Evolutionary conservation across 1,140 invertebrate species (phyloP).

Genomic region (Scylla paramamosain): DNA sequence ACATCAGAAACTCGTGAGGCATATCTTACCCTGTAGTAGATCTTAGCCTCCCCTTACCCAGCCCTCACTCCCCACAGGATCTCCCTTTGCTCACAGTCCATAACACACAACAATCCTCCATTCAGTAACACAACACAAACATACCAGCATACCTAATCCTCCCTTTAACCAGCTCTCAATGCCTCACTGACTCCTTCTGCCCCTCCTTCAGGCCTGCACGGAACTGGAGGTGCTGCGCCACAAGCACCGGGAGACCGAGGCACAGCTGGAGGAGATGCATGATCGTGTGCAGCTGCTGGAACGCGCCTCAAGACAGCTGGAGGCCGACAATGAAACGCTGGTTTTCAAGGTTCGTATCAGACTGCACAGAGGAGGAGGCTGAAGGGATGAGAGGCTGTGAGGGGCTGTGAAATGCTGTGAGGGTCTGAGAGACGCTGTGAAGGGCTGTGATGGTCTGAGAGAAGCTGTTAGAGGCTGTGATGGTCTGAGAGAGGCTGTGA

Average conservation of each 20-base stretch:
- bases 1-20: too few species aligned
- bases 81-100: too few species aligned
- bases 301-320: slow-evolving; percentile 79
- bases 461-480: too few species aligned
- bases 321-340: slow-evolving; percentile 79
- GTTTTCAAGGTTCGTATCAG: slow-evolving; percentile 79
- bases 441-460: too few species aligned
- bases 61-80: too few species aligned
- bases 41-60: too few species aligned
- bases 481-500: too few species aligned
- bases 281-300: slow-evolving; percentile 79
- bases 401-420: too few species aligned
- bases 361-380: too few species aligned
- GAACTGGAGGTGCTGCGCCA: slow-evolving; percentile 79
- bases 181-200: not conserved
- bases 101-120: too few species aligned
- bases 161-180: not conserved
- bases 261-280: slow-evolving; percentile 79
- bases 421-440: too few species aligned
- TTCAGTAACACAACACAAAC: not conserved
- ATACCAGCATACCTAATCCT: not conserved
- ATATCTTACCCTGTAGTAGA: too few species aligned
- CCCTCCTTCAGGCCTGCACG: slow-evolving; percentile 78
- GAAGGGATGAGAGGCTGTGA: not conserved
- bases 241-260: slow-evolving; percentile 59